Conservation (phyloP, 1,140 invertebrate species). For the Platyura marginata region DNA sequence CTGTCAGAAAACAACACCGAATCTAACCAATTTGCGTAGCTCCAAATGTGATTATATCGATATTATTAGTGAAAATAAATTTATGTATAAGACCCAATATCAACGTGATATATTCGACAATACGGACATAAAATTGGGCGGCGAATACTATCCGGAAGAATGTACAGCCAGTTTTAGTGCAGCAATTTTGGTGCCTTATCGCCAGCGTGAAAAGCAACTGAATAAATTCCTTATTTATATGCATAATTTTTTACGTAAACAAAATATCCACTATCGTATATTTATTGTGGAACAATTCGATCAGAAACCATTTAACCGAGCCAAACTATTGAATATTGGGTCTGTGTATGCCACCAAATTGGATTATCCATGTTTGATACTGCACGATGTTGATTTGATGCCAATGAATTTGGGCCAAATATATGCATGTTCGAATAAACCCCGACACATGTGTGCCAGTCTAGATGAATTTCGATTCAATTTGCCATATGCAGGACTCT, state of each 20-base stretch:
- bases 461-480: constrained; percentile 75
- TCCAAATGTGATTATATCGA: constrained; percentile 16
- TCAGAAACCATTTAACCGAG: constrained; percentile 71
- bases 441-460: constrained; percentile 83
- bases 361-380: constrained; percentile 73
- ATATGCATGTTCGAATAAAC: constrained; percentile 75
- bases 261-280: constrained; percentile 64
- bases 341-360: constrained; percentile 53
- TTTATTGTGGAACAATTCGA: constrained; percentile 79
- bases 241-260: constrained; percentile 73
- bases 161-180: constrained; percentile 61
- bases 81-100: constrained; percentile 12
- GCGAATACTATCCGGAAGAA: constrained; percentile 32
- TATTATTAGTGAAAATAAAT: constrained; percentile 13
- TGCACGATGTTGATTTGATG: constrained; percentile 90
- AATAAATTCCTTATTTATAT: constrained; percentile 68
- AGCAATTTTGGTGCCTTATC: constrained; percentile 76
- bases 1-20: constrained; percentile 11
- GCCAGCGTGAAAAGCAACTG: constrained; percentile 66
- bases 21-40: constrained; percentile 12
- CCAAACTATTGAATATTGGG: constrained; percentile 85
- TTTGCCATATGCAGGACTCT: constrained; percentile 50
- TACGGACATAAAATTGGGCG: constrained; percentile 14
- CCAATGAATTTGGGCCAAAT: constrained; percentile 78
- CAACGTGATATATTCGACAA: constrained; percentile 10